A percentile compares a stretch with the other conserved stretches of the same genome.
phyloP scores from a whole-genome alignment of 2,113 vertebrate genomes.

The Nicator chloris region DNA sequence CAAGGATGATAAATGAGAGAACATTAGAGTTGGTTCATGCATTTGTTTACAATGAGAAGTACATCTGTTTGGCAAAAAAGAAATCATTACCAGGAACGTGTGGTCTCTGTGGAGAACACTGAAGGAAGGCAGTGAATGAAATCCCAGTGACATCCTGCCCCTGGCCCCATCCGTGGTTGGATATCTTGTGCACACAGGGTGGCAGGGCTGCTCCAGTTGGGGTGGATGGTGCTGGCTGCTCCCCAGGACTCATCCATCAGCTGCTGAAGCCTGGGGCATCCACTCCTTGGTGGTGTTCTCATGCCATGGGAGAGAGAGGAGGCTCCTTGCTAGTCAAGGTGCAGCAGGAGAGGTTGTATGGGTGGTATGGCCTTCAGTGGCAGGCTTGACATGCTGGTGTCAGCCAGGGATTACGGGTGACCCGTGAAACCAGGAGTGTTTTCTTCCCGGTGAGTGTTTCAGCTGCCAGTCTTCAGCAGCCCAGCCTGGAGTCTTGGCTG shows the following conservation, averaged over 20 bases:
- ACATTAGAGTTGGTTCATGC: not conserved
- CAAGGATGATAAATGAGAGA: not conserved
- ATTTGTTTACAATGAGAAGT: not conserved
- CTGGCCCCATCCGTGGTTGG: not conserved
- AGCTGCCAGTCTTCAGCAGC: not conserved
- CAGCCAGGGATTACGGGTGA: not conserved
- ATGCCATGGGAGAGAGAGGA: not conserved
- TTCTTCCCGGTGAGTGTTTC: fast-evolving
- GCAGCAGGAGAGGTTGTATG: not conserved
- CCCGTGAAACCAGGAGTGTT: not conserved
- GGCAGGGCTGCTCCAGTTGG: fast-evolving
- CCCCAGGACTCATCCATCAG: not conserved
- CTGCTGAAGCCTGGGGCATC: not conserved
- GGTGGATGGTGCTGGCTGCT: not conserved
- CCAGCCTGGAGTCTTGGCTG: not conserved
- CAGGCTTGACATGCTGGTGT: not conserved
- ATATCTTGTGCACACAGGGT: fast-evolving
- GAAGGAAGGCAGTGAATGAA: not conserved
- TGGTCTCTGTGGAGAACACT: not conserved
- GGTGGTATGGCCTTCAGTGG: not conserved
- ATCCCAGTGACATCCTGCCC: fast-evolving
- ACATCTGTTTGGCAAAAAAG: not conserved
- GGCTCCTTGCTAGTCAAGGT: not conserved
- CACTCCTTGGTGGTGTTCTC: not conserved
- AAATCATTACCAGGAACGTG: not conserved